Percentiles rank a stretch among this genome's conserved stretches.
These are phyloP conservation scores for Trichonephila clavata DNA, from an alignment of 1,140 invertebrate species.

Conservation along the genomic window DNA sequence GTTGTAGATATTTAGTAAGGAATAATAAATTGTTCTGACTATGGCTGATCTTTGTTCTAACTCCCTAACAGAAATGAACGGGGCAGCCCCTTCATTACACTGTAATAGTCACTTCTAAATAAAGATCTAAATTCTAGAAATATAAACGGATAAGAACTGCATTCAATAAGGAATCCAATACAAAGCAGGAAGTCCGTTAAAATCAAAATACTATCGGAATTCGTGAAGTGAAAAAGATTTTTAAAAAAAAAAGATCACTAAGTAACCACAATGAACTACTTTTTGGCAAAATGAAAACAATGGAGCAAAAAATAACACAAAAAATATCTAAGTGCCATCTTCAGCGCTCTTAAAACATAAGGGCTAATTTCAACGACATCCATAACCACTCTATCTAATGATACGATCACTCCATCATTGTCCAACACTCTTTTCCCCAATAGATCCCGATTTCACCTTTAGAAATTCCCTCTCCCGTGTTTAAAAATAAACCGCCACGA, in stretches of 20 bases:
- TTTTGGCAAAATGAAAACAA: not conserved
- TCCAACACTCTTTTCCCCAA: not conserved
- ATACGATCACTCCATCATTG: slow-evolving; percentile 45
- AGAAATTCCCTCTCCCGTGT: not conserved
- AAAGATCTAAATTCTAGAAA: no score
- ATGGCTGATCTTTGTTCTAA: no score
- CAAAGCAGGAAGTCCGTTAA: no score
- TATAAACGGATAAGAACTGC: no score
- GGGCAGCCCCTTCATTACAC: no score
- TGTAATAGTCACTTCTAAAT: no score
- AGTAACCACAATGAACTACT: not conserved
- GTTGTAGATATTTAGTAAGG: no score
- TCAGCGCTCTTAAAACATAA: slow-evolving; percentile 6
- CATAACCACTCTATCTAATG: slow-evolving; percentile 62
- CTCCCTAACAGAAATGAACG: no score
- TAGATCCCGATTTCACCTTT: slow-evolving; percentile 22
- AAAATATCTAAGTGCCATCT: slow-evolving; percentile 15
- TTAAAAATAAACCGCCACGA: slow-evolving; percentile 45
- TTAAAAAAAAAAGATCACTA: not conserved
- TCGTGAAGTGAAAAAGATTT: not conserved
- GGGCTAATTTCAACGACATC: slow-evolving; percentile 52
- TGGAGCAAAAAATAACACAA: not conserved
- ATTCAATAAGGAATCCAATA: no score
- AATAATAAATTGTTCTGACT: no score
- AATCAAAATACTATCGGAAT: no score